Evolutionary conservation across 2,113 vertebrate species (phyloP), one percentile per base, ranked within the genome.

Genomic region (Rattus rattus): DNA sequence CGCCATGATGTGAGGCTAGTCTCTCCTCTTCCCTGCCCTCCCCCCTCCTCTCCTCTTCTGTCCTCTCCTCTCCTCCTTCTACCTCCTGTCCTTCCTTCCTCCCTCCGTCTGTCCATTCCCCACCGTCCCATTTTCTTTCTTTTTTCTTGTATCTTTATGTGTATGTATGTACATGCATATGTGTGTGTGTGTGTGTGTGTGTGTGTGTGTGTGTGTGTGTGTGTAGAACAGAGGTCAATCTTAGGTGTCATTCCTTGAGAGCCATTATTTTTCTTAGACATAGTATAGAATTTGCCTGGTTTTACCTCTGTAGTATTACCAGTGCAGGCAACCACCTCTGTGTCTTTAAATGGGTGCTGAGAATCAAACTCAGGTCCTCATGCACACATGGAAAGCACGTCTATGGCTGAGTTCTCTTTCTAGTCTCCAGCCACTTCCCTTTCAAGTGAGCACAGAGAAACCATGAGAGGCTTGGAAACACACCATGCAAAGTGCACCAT

Each of bases 21-120:
- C n/a, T 13, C 11, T 22, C 20, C n/a, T 13, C 20, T 12, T 10
- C 20, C 20, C 2, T 11, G 3, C 17, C n/a, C 11, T 28, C 7
- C 10, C 1, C 20, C 24, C 8, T 20, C 8, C 43, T 24, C 75
- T 5, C 22, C 3, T 17, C 12, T 11, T 6, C 54, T 26, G 17
- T 20, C 17, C 1, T 56, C 8, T 30, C 16, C 17, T 75, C 73
- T 56, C 49, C 49, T 36, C 20, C 4, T 49, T 14, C 17, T 28
- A 1, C 5, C 13, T 14, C 17, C 26, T 16, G 30, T 69, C 30
- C 67, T 17, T 4, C 26, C 3, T 28, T 28, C 7, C 2, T 59
- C 36, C 7, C 28, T 24, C 28, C 9, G 1, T 17, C 24, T 63
- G 7, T 30, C 14, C 26, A 24, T 65, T 24, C n/a, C 56, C 13